These are phyloP conservation scores for Dendroctonus valens DNA, from an alignment of 1,140 invertebrate species.

Conservation along the genomic window DNA sequence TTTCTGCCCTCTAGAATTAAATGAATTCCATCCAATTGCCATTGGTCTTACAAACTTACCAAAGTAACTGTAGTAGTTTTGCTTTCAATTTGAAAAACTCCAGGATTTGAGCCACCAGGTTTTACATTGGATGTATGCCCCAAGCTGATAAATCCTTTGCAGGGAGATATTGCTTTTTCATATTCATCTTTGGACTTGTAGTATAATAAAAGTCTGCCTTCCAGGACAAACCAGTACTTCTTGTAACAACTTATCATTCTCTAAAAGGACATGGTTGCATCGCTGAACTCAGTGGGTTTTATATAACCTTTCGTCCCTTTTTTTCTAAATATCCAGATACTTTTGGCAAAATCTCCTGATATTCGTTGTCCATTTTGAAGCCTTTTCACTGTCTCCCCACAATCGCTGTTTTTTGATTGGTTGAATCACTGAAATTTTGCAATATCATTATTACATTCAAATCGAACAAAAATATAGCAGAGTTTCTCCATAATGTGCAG, in stretches of 20 bases:
- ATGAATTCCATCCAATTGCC: background rate
- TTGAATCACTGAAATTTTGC: too few species aligned
- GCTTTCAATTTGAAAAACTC: constrained; percentile 51
- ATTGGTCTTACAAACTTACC: constrained; percentile 45
- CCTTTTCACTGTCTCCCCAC: background rate
- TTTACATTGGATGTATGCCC: constrained; percentile 51
- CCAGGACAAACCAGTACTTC: constrained; percentile 57
- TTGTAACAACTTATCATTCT: constrained; percentile 53
- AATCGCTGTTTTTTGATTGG: too few species aligned
- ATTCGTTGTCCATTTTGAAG: constrained; percentile 26
- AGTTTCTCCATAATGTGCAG: too few species aligned
- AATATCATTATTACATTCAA: too few species aligned
- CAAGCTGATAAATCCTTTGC: constrained; percentile 56
- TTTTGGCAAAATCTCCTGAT: constrained; percentile 37
- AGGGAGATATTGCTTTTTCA: constrained; percentile 52
- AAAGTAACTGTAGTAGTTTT: constrained; percentile 53
- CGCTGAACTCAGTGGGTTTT: background rate
- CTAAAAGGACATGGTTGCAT: constrained; percentile 39
- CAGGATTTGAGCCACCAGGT: constrained; percentile 42
- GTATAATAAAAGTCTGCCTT: constrained; percentile 56
- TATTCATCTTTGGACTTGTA: constrained; percentile 56
- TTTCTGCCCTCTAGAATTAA: constrained; percentile 50
- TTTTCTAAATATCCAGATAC: constrained; percentile 55
- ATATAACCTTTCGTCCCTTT: constrained; percentile 51
- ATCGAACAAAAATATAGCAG: too few species aligned